These are phyloP conservation scores for Channallabes apus DNA, from an alignment of 2,797 vertebrate species.

Conservation along the genomic window DNA sequence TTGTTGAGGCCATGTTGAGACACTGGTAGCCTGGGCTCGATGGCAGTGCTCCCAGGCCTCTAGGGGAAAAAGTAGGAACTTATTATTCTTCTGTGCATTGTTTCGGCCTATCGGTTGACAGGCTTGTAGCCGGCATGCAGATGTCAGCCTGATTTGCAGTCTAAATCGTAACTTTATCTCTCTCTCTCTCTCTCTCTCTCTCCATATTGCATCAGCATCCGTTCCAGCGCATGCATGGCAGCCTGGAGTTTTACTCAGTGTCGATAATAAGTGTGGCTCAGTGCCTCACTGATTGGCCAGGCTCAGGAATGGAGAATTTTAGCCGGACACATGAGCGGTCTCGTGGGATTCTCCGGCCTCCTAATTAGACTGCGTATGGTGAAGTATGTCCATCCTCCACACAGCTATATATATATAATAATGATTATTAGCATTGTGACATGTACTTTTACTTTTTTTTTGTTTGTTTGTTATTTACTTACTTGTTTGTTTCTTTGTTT, in stretches of 20 bases:
- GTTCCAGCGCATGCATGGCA: constrained; percentile 46
- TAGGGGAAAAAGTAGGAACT: constrained; percentile 34
- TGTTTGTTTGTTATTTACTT: constrained; percentile 18
- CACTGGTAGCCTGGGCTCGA: constrained; percentile 11
- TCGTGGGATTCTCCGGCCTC: constrained; percentile 52
- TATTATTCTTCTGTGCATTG: constrained; percentile 50
- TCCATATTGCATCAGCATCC: constrained; percentile 53
- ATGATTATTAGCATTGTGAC: constrained; percentile 39
- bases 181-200: constrained; percentile 34
- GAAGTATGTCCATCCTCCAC: constrained; percentile 56
- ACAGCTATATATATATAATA: constrained; percentile 53
- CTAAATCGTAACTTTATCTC: constrained; percentile 58
- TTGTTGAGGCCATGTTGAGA: constrained; percentile 31
- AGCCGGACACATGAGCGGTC: constrained; percentile 56
- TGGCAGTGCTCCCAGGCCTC: constrained; percentile 18
- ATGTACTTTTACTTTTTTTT: constrained; percentile 8
- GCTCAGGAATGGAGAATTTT: constrained; percentile 49
- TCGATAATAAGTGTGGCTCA: constrained; percentile 50
- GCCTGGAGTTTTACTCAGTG: constrained; percentile 51
- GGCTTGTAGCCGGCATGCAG: constrained; percentile 45
- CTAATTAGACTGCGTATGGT: constrained; percentile 57
- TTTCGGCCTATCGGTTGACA: constrained; percentile 49
- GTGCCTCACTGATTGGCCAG: constrained; percentile 50
- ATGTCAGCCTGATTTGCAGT: constrained; percentile 51
- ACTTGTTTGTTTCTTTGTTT: background rate